Evolutionary conservation across 64 coral and sea anemone species (phyloP).

Genomic region (Dendrophyllia cribrosa): DNA sequence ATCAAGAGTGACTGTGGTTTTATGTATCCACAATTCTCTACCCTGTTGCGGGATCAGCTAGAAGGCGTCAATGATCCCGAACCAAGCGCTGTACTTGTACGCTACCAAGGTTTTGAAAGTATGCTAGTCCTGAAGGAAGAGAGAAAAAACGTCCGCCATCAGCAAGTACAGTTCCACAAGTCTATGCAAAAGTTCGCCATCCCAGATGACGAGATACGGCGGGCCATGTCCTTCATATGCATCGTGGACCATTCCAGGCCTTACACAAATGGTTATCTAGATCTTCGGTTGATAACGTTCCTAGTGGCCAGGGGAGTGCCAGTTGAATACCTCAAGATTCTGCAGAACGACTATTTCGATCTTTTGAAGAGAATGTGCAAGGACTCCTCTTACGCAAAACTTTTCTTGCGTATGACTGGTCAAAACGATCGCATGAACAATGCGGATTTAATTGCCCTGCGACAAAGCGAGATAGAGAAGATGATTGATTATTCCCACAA

Average conservation of each 20-base stretch:
- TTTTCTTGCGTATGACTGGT: constrained; percentile 52
- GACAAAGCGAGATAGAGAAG: neutral
- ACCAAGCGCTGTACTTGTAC: constrained; percentile 67
- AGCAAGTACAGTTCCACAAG: constrained; percentile 73
- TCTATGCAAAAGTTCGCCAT: constrained; percentile 74
- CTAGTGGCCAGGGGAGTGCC: constrained; percentile 72
- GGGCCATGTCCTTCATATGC: constrained; percentile 28
- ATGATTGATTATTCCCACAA: constrained; percentile 39
- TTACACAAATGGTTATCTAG: constrained; percentile 71
- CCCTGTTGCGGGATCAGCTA: constrained; percentile 12
- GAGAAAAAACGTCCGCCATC: neutral
- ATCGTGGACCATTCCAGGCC: constrained; percentile 85
- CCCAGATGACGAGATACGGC: constrained; percentile 48
- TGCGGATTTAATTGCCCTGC: neutral
- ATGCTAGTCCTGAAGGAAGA: constrained; percentile 31
- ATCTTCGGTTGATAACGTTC: constrained; percentile 69
- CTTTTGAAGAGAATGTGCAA: constrained; percentile 60
- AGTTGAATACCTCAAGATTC: constrained; percentile 71
- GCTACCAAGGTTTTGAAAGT: constrained; percentile 72
- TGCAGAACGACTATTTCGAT: constrained; percentile 72
- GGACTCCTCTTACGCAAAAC: constrained; percentile 17
- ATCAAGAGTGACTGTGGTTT: constrained; percentile 75
- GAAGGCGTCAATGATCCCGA: neutral
- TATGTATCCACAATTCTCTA: constrained; percentile 69
- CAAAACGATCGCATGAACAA: neutral